Evolutionary conservation across 2,113 vertebrate genomes (phyloP), one percentile per base, ranked within the genome.

Genomic region (Bubo bubo): DNA sequence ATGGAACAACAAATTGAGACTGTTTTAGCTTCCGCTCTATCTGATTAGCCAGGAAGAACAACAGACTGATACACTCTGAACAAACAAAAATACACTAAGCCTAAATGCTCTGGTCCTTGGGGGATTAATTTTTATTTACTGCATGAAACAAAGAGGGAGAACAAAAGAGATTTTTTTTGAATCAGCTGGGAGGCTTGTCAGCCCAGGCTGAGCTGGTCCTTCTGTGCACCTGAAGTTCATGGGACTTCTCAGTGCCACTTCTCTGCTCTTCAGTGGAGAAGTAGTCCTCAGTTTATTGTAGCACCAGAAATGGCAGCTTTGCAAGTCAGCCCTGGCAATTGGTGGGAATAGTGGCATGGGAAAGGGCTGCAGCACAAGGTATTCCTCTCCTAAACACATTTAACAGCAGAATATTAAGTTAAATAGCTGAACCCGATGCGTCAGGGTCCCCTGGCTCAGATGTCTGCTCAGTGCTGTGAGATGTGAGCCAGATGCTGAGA

Each of bases 21-120:
- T 76, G 84, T 79, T 97, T 91, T 77, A 30, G 87, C 41, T 97
- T 94, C 91, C 27, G 0, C 63, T 93, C 77, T 88, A 94, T 95
- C 97, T 97, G 94, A 97, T 97, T 92, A 97, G 71, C 53, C 94
- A 97, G 95, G 95, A 97, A 97, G 93, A 96, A 91, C 89, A 96
- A 66, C 84, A 96, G 94, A 93, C 89, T 77, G 91, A 83, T 83
- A 9, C 7, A 50, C 63, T 88, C 74, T 47, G 71, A 94, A 56
- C 91, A 94, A 97, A 94, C 87, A 80, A 70, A 92, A 95, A 74
- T 59, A 92, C 0, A 0, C 83, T 68, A 35, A 95, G 77, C 75
- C 75, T 86, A 80, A 96, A 94, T 55, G 66, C 71, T 88, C 75
- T 17, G 14, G 12, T 91, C 84, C 93, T 88, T 52, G 50, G 84